Percentiles rank a stretch among this genome's conserved stretches.
Evolutionary conservation across 2,113 vertebrate genomes (phyloP).

Genomic region (Paradoxurus hermaphroditus): DNA sequence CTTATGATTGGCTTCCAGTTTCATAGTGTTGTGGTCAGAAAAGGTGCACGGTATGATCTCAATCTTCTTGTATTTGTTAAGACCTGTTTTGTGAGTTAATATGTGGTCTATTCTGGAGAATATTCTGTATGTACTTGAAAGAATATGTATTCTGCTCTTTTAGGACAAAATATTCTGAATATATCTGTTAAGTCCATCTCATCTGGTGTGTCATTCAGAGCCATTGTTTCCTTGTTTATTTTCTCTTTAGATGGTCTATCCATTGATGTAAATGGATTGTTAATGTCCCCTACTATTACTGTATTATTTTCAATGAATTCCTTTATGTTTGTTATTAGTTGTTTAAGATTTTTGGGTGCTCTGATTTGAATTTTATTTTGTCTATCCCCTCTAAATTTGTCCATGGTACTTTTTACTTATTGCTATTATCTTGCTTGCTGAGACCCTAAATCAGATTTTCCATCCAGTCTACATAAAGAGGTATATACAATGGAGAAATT

Average conservation of each 20-base stretch:
- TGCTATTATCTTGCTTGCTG: background rate
- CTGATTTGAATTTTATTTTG: constrained; percentile 7
- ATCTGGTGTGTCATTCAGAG: background rate
- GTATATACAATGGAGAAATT: background rate
- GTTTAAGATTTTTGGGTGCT: background rate
- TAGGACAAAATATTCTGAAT: background rate
- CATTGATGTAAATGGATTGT: background rate
- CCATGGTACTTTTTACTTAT: background rate
- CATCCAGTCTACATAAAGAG: background rate
- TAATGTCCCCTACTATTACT: background rate
- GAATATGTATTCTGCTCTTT: background rate
- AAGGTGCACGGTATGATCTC: background rate
- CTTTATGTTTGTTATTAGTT: background rate
- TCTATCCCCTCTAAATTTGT: background rate
- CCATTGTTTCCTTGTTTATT: background rate
- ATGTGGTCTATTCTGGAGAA: background rate
- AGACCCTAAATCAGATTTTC: background rate
- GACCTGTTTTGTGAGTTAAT: background rate
- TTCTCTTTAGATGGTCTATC: background rate
- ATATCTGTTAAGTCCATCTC: background rate
- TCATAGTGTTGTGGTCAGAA: background rate
- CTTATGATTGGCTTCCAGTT: background rate
- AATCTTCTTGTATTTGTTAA: background rate
- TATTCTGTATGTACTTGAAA: background rate
- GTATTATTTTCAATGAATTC: background rate